Evolutionary conservation across 2,113 vertebrate genomes (phyloP).

Genomic region (Camelus dromedarius): DNA sequence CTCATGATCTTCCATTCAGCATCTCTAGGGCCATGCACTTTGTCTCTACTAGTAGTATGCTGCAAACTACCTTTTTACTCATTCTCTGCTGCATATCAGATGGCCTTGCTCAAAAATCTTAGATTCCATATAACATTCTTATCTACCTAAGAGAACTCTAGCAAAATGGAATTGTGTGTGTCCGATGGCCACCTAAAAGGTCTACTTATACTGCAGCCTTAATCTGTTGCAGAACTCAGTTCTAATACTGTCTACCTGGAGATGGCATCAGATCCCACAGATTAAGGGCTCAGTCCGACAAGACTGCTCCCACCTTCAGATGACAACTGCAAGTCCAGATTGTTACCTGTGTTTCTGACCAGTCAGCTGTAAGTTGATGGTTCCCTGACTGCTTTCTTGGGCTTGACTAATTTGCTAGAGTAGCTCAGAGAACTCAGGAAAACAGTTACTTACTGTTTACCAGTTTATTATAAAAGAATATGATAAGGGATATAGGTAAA

Average conservation of each 20-base stretch:
- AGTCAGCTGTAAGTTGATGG: neutral
- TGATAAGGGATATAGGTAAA: neutral
- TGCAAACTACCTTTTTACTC: neutral
- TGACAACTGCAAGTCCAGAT: neutral
- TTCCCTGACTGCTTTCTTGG: too few species aligned
- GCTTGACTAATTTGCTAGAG: too few species aligned
- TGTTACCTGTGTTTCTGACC: neutral
- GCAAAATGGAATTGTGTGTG: neutral
- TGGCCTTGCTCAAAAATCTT: neutral
- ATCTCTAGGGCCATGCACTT: neutral
- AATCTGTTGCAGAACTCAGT: neutral
- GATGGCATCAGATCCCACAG: neutral
- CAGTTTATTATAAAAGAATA: neutral
- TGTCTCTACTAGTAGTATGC: neutral
- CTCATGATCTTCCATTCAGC: neutral
- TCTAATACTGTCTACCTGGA: neutral
- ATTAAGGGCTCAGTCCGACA: too few species aligned
- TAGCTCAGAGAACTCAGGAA: neutral
- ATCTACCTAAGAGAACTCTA: neutral
- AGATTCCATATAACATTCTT: neutral
- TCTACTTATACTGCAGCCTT: neutral
- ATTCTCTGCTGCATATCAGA: neutral
- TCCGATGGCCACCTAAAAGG: neutral
- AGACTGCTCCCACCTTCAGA: neutral
- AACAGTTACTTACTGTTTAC: neutral